A percentile compares a stretch with the other conserved stretches of the same genome.
These are phyloP conservation scores for Phacellophora camtschatica DNA, from an alignment of 30 jellyfish, hydroid and myxozoan genomes.

Conservation along the genomic window DNA sequence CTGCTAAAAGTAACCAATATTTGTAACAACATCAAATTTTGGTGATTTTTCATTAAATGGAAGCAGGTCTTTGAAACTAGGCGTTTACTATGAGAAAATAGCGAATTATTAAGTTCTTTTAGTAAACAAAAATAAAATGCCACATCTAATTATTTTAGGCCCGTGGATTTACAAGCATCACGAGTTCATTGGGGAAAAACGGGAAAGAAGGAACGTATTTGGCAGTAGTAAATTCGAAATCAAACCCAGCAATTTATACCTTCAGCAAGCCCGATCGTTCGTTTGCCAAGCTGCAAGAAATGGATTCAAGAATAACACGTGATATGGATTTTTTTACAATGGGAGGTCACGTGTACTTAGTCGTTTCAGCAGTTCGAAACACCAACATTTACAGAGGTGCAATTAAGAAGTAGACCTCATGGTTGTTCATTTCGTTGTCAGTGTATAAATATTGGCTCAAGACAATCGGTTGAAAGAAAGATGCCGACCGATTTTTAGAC, in stretches of 20 bases:
- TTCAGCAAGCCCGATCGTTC: slow-evolving; percentile 22
- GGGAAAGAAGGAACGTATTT: slow-evolving; percentile 69
- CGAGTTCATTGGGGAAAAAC: slow-evolving; percentile 53
- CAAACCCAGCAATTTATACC: slow-evolving; percentile 71
- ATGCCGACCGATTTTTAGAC: too few relatives aligned
- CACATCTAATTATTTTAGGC: slow-evolving; percentile 52
- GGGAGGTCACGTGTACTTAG: slow-evolving; percentile 77
- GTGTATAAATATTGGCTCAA: too few relatives aligned
- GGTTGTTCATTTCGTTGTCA: too few relatives aligned
- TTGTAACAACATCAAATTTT: too few relatives aligned
- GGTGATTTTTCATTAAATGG: too few relatives aligned
- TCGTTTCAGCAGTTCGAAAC: slow-evolving; percentile 77
- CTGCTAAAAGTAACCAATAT: too few relatives aligned
- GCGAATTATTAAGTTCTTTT: too few relatives aligned
- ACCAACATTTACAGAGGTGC: slow-evolving; percentile 89
- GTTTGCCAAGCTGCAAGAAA: slow-evolving; percentile 83
- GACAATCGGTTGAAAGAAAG: too few relatives aligned
- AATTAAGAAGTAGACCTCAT: neutral
- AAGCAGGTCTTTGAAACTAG: too few relatives aligned
- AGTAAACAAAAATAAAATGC: neutral
- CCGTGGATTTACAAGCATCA: slow-evolving; percentile 78
- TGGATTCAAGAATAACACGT: slow-evolving; percentile 83
- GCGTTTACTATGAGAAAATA: too few relatives aligned
- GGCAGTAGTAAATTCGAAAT: slow-evolving; percentile 74
- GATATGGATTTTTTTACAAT: slow-evolving; percentile 88